Percentiles rank a stretch among this genome's conserved stretches.
These are phyloP conservation scores for Cyprinodon diabolis DNA, from an alignment of 2,797 vertebrate genomes.

Conservation along the genomic window DNA sequence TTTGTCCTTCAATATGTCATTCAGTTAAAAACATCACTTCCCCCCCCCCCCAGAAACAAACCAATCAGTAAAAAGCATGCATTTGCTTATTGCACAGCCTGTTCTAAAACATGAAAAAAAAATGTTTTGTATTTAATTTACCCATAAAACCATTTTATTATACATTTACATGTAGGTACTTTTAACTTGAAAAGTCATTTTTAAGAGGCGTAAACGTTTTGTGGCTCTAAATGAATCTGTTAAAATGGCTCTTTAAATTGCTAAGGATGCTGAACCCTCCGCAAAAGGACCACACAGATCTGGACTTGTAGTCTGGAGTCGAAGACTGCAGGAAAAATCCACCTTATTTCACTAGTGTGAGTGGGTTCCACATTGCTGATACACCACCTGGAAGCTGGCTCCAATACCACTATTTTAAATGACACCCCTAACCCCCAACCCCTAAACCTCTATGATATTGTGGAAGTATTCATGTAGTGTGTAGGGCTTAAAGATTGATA, in stretches of 20 bases:
- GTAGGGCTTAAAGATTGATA: neutral
- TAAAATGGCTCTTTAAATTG: neutral
- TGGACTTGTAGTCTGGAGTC: neutral
- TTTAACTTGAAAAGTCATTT: neutral
- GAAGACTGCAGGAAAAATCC: neutral
- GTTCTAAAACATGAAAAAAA: neutral
- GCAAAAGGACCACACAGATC: neutral
- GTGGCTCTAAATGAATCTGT: neutral
- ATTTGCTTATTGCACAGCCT: neutral
- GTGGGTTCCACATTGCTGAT: neutral
- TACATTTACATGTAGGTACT: neutral
- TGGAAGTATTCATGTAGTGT: neutral
- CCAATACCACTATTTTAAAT: neutral
- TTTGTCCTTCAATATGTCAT: neutral
- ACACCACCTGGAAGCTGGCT: neutral
- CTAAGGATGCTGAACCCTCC: neutral
- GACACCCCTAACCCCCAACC: neutral
- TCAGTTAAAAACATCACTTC: no score
- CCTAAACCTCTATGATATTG: neutral
- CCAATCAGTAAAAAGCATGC: neutral
- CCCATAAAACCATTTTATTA: neutral
- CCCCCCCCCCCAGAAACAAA: neutral
- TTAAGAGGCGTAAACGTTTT: neutral
- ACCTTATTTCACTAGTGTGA: neutral
- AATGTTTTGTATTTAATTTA: neutral